These are phyloP conservation scores for Actinostola sp. DNA, from an alignment of 92 coral and sea anemone genomes.

Conservation along the genomic window DNA sequence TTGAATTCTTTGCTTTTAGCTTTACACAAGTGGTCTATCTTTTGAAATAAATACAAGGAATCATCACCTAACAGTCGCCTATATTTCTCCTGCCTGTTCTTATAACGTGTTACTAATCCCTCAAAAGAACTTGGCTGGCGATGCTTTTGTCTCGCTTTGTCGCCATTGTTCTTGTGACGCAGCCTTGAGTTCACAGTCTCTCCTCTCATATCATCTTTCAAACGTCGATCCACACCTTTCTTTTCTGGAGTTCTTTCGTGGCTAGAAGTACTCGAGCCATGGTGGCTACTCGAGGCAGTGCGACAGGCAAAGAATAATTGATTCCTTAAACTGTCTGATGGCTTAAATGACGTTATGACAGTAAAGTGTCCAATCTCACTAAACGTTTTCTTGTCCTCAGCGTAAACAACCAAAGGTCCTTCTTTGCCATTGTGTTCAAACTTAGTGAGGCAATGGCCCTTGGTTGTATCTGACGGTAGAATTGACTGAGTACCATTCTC, in stretches of 20 bases:
- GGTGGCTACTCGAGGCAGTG: neutral
- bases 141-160: slow-evolving; percentile 11
- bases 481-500: slow-evolving; percentile 78
- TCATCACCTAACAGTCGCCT: slow-evolving; percentile 52
- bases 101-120: slow-evolving; percentile 60
- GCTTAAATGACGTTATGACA: slow-evolving; percentile 73
- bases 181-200: neutral
- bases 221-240: neutral
- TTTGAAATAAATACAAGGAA: slow-evolving; percentile 54
- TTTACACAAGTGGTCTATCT: slow-evolving; percentile 62
- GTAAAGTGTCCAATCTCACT: slow-evolving; percentile 55
- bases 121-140: slow-evolving; percentile 69
- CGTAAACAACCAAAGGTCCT: slow-evolving; percentile 86
- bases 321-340: slow-evolving; percentile 68
- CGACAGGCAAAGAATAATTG: slow-evolving; percentile 75
- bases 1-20: slow-evolving; percentile 51
- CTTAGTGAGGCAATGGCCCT: slow-evolving; percentile 72
- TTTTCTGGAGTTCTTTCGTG: neutral
- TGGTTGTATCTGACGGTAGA: slow-evolving; percentile 68
- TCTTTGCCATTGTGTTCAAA: slow-evolving; percentile 87
- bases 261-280: neutral
- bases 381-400: slow-evolving; percentile 60
- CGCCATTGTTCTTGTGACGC: slow-evolving; percentile 27
- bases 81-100: slow-evolving; percentile 54
- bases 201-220: slow-evolving; percentile 19